Conservation (phyloP, 2,113 vertebrate species). For the Papio anubis region DNA sequence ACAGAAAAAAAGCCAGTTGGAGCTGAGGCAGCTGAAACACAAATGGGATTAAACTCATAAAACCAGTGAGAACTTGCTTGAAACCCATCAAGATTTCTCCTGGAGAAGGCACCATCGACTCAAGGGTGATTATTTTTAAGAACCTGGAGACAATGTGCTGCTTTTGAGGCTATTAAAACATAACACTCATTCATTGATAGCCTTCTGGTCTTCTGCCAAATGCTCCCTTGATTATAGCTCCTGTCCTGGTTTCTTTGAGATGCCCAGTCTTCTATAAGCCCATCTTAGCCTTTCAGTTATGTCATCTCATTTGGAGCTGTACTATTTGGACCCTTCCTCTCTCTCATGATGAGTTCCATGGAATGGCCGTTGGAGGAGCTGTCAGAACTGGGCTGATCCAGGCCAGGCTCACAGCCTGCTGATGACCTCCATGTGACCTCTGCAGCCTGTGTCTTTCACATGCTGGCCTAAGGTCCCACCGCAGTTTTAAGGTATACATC, state of each 20-base stretch:
- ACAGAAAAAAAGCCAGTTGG: neutral
- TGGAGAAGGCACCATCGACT: neutral
- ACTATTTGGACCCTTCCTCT: slow-evolving; percentile 77
- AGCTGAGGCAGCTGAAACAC: neutral
- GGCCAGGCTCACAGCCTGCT: slow-evolving; percentile 79
- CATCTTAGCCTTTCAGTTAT: slow-evolving; percentile 79
- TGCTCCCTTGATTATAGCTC: slow-evolving; percentile 75
- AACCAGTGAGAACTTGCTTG: neutral
- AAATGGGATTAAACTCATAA: neutral
- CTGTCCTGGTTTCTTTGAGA: slow-evolving; percentile 75
- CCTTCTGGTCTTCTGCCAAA: slow-evolving; percentile 76
- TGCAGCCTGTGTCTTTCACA: slow-evolving; percentile 75
- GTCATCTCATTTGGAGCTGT: slow-evolving; percentile 79
- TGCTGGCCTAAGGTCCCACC: slow-evolving; percentile 78
- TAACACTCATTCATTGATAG: slow-evolving; percentile 56
- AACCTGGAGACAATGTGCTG: neutral
- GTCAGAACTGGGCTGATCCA: slow-evolving; percentile 80
- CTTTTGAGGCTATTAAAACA: neutral
- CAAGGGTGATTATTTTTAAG: neutral
- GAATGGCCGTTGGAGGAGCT: slow-evolving; percentile 77
- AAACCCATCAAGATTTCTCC: neutral
- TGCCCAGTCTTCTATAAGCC: slow-evolving; percentile 73
- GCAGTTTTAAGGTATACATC: slow-evolving; percentile 72
- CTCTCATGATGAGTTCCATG: slow-evolving; percentile 67
- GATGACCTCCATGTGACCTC: slow-evolving; percentile 78